Evolutionary conservation across 2,113 vertebrate genomes (phyloP), one percentile per base, ranked within the genome.

Genomic region (Rutilus rutilus): DNA sequence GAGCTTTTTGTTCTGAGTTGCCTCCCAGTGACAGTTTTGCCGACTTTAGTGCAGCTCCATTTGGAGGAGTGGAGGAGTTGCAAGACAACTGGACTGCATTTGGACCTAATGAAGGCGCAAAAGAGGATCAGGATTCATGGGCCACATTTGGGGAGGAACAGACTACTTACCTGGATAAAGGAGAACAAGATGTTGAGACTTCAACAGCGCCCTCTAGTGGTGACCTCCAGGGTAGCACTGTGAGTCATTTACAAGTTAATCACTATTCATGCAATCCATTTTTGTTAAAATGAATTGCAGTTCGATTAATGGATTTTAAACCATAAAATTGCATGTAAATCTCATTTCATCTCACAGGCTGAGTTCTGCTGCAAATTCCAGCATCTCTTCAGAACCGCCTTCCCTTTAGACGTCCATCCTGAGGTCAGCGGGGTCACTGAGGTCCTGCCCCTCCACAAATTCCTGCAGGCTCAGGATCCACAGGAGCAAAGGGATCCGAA

Each of bases 1-100:
- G 30, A 69, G 64, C 5, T 14, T 88, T 87, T 25, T 87, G 88
- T 57, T 89, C 79, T 87, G 89, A 89, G 90, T 96, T 97, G 91
- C 96, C 96, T 54, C 95, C 94, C 52, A 95, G 95, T 0, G 97
- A 99, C 57, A 97, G 98, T 92, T 99, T 99, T 94, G 97, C 98
- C 0, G 98, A 98, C 90, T 99, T 99, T 92, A 97, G 96, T 92
- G 96, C 97, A 5, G 97, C 96, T 14, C 92, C 93, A 7, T 87
- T 87, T 14, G 91, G 86, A 93, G 89, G 93, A 91, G 78, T 88
- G 23, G 36, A 27, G 25, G 36, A 74, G 92, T 42, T 92, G 83
- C 92, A 90, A 76, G 86, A 87, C 10, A 93, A 90, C 39, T 99
- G 98, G 97, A 95, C 93, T 84, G 96, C 96, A 89, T 98, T 98